Conservation (phyloP, 2,888 invertebrate species). For the Embidobia sp. region DNA sequence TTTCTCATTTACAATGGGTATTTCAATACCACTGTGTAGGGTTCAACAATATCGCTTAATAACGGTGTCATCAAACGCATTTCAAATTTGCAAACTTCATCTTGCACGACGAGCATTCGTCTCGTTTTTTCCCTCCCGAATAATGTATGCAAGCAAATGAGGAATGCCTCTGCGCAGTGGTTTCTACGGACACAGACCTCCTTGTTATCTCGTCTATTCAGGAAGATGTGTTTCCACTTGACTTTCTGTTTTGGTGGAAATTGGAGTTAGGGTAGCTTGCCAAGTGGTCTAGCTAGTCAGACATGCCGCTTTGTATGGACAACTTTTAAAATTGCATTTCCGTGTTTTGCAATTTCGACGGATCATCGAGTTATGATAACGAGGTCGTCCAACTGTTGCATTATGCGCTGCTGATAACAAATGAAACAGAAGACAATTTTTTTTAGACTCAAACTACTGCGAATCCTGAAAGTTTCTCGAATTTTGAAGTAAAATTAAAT, state of each 20-base stretch:
- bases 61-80: constrained; percentile 30
- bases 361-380: constrained; percentile 26
- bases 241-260: constrained; percentile 57
- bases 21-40: constrained; percentile 20
- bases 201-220: constrained; percentile 63
- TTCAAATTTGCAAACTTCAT: constrained; percentile 33
- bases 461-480: no score
- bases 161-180: constrained; percentile 46
- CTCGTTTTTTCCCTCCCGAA: constrained; percentile 19
- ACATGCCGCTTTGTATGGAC: constrained; percentile 31
- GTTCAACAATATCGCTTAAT: constrained; percentile 22
- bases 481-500: no score
- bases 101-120: constrained; percentile 20
- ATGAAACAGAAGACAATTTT: no score
- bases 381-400: constrained; percentile 6
- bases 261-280: constrained; percentile 46
- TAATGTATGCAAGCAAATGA: constrained; percentile 63
- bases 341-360: constrained; percentile 20
- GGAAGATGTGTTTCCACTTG: constrained; percentile 53
- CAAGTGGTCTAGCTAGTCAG: constrained; percentile 56
- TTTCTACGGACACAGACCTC: constrained; percentile 46
- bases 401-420: neutral
- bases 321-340: constrained; percentile 36
- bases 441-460: no score
- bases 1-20: constrained; percentile 16